Percentiles rank a stretch among this genome's conserved stretches.
These are phyloP conservation scores for Hylaeus volcanicus DNA, from an alignment of 1,140 invertebrate genomes.

Conservation along the genomic window DNA sequence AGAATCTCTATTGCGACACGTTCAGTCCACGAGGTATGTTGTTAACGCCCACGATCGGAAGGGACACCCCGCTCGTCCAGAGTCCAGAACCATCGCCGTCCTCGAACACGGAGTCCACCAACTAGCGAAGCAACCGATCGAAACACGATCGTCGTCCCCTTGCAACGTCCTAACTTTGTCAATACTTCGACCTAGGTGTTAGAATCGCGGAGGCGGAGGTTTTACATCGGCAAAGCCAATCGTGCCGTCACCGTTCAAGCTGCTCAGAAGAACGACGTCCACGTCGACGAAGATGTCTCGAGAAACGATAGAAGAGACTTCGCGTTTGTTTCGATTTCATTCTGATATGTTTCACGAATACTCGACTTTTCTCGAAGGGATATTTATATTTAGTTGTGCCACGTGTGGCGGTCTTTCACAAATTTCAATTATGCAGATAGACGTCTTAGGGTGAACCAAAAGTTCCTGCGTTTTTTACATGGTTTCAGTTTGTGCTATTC, in stretches of 20 bases:
- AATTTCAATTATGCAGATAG: too few relatives aligned
- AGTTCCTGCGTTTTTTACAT: too few relatives aligned
- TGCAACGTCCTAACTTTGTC: slow-evolving; percentile 74
- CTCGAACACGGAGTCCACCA: slow-evolving; percentile 56
- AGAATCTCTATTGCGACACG: slow-evolving; percentile 81
- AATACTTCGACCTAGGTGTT: slow-evolving; percentile 65
- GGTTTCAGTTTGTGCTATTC: too few relatives aligned
- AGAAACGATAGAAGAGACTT: background rate
- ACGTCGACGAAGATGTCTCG: background rate
- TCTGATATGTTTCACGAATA: too few relatives aligned
- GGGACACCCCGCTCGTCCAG: slow-evolving; percentile 55
- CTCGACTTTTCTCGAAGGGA: too few relatives aligned
- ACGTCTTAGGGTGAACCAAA: too few relatives aligned
- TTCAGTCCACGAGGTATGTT: slow-evolving; percentile 81
- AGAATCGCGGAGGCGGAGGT: slow-evolving; percentile 31
- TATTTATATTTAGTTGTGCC: too few relatives aligned
- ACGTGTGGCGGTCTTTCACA: too few relatives aligned
- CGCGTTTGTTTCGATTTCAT: too few relatives aligned
- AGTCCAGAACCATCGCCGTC: slow-evolving; percentile 71
- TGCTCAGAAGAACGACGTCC: background rate
- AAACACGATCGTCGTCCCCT: slow-evolving; percentile 43
- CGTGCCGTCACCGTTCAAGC: background rate
- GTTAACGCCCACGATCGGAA: slow-evolving; percentile 67
- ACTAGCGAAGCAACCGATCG: slow-evolving; percentile 45
- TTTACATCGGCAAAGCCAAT: slow-evolving; percentile 30